Evolutionary conservation across 2,113 vertebrate genomes (phyloP).

Genomic region (Haemorhous mexicanus): DNA sequence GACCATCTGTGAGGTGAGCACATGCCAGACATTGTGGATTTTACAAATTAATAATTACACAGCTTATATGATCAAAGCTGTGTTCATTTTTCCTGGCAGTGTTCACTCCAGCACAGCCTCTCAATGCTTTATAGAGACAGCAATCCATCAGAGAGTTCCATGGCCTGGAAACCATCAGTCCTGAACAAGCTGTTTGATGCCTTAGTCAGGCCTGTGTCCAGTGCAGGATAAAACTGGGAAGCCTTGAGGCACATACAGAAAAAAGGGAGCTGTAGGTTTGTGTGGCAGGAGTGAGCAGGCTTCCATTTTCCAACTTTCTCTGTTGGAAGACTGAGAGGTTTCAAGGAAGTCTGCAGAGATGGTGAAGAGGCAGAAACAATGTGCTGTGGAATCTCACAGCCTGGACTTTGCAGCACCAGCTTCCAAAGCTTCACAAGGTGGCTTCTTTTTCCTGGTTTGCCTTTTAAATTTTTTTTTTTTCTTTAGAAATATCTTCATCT

Average conservation of each 20-base stretch:
- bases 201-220: background rate
- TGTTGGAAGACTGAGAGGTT: background rate
- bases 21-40: background rate
- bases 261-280: background rate
- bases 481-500: background rate
- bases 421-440: background rate
- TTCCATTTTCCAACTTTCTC: background rate
- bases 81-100: background rate
- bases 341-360: background rate
- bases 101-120: background rate
- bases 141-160: background rate
- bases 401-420: background rate
- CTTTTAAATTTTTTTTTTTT: background rate
- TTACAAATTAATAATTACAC: background rate
- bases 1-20: background rate
- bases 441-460: background rate
- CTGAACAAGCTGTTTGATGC: background rate
- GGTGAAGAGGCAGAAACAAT: background rate
- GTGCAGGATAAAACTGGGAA: background rate
- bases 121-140: background rate
- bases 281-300: background rate
- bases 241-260: background rate
- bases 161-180: background rate
- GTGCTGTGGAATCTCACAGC: background rate
- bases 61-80: background rate